Conservation (phyloP, 2,888 invertebrate genomes). For the Eurytoma californica region DNA sequence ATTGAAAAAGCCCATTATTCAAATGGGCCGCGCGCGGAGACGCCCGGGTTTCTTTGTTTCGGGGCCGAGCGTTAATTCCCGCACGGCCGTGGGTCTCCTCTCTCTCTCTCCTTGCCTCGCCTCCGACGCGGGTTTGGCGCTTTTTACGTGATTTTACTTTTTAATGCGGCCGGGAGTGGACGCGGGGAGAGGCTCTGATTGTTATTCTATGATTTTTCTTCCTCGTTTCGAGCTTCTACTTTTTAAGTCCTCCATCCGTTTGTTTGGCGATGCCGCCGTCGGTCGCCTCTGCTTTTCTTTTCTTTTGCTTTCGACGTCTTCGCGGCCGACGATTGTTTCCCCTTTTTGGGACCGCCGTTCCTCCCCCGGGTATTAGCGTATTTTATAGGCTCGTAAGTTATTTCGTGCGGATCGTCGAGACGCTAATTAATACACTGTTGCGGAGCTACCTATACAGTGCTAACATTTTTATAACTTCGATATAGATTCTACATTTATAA, state of each 20-base stretch:
- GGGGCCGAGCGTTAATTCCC: conserved; percentile 50
- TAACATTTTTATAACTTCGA: too few relatives aligned
- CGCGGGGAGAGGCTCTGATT: conserved; percentile 26
- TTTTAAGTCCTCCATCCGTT: conserved; percentile 31
- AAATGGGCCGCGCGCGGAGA: conserved; percentile 49
- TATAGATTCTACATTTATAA: too few relatives aligned
- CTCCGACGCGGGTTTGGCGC: neutral
- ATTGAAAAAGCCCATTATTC: conserved; percentile 57
- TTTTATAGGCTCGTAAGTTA: conserved; percentile 43
- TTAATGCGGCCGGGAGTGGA: conserved; percentile 40
- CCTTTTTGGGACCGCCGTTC: neutral
- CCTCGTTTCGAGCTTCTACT: neutral
- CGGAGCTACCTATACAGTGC: neutral
- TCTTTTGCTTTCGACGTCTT: neutral
- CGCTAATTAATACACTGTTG: conserved; percentile 37
- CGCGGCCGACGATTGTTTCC: neutral
- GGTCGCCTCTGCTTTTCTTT: neutral
- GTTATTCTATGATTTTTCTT: conserved; percentile 50
- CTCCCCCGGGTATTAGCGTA: conserved; percentile 29
- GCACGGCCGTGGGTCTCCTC: neutral
- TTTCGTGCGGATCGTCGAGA: neutral
- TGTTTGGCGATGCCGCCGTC: conserved; percentile 9
- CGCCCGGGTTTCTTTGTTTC: conserved; percentile 49
- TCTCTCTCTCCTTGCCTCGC: conserved; percentile 1
- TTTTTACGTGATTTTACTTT: conserved; percentile 57